These are phyloP conservation scores for Dissostichus mawsoni DNA, from an alignment of 2,113 vertebrate species.

Conservation along the genomic window DNA sequence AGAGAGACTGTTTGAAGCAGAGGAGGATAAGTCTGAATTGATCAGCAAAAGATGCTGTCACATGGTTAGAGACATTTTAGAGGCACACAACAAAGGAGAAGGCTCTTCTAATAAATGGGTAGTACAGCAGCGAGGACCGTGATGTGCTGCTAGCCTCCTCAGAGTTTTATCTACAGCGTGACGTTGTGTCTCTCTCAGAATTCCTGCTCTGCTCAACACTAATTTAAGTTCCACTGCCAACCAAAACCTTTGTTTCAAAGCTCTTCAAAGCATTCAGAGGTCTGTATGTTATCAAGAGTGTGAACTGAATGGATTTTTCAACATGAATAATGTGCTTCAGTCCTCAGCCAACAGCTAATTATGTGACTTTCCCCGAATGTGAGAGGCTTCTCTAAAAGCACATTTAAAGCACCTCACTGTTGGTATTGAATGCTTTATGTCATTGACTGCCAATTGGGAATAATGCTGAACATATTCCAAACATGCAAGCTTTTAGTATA, in stretches of 20 bases:
- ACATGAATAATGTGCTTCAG: slow-evolving; percentile 19
- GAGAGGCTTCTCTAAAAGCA: neutral
- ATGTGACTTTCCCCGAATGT: neutral
- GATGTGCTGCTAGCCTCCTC: neutral
- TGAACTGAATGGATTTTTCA: neutral
- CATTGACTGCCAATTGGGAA: neutral
- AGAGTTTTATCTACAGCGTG: neutral
- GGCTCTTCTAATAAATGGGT: slow-evolving; percentile 36
- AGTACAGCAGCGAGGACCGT: neutral
- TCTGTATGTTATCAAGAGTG: slow-evolving; percentile 1
- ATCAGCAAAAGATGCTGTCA: slow-evolving; percentile 21
- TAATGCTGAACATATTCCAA: neutral
- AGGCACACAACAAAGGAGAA: slow-evolving; percentile 14
- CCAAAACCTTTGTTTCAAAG: slow-evolving; percentile 1
- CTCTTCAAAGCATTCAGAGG: slow-evolving; percentile 24
- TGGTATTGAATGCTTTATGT: slow-evolving; percentile 1
- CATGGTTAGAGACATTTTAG: slow-evolving; percentile 6
- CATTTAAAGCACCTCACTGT: neutral
- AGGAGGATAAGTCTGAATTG: slow-evolving; percentile 15
- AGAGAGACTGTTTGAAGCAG: neutral
- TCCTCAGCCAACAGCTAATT: neutral
- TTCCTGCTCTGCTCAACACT: slow-evolving; percentile 23
- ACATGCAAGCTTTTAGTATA: neutral
- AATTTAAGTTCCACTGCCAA: slow-evolving; percentile 24
- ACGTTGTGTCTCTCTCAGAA: neutral